Base-by-base conservation (phyloP, 1,140 invertebrate species). In the Meloidogyne chitwoodi region DNA sequence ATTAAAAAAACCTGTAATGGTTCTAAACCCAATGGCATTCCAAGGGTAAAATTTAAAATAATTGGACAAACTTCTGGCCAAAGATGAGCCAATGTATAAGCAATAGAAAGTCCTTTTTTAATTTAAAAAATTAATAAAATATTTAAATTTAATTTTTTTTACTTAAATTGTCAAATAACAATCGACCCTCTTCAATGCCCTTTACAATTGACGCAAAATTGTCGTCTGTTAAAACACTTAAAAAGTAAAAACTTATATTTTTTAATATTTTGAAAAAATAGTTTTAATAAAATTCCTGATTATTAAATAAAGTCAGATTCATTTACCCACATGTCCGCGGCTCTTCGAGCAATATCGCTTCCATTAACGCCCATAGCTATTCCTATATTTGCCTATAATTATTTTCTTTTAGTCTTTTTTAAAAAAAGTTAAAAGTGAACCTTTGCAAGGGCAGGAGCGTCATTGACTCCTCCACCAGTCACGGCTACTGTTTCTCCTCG, bases 131-230 rank as follows among this genome's bases (percentile, higher is more conserved):
- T 19, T 27, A 71, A 1, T 61, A n/a, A 22, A 10, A 31, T 69
- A 44, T 38, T 38, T 14, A 31, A 38, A 38, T 38, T 8, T 38
- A 38, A 8, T 38, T 38, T n/a, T 48, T 41, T 27, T 11, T 62
- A 56, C 70, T 68, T 56, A 85, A 64, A 56, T 83, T 83, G 44
- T 83, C 83, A 44, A 83, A 83, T 24, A 83, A 69, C 22, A 85
- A 62, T 24, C 82, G 79, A 4, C 82, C 82, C 48, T 83, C 82
- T 79, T 92, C 91, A 76, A 92, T 91, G 24, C 91, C 91, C 34
- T 88, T 90, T 10, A 92, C 91, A 80, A 92, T 92, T 11, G 91
- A 91, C 2, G 91, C 90, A 85, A 92, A 92, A 81, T 92, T 92
- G 83, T 92, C 91, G 79, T 92, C 91, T 77, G 91, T 87, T 66